Percentiles rank a stretch among this genome's conserved stretches.
These are phyloP conservation scores for Thalassarche chlororhynchos DNA, from an alignment of 2,113 vertebrate species.

Conservation along the genomic window DNA sequence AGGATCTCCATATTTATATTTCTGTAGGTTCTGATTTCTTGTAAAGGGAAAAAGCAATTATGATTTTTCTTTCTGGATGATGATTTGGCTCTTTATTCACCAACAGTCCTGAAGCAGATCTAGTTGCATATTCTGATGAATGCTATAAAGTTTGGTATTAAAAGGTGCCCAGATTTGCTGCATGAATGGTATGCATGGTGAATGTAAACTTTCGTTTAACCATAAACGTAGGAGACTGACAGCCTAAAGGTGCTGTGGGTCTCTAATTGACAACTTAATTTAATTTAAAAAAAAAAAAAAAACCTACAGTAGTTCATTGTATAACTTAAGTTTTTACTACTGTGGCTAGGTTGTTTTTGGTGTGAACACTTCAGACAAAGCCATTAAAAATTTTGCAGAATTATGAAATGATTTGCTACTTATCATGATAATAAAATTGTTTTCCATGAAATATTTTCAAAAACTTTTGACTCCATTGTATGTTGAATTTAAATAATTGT, in stretches of 20 bases:
- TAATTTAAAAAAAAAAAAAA: background rate
- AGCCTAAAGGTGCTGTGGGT: background rate
- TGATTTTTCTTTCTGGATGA: background rate
- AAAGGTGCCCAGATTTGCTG: background rate
- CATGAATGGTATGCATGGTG: fast-evolving
- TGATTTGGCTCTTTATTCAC: background rate
- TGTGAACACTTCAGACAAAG: background rate
- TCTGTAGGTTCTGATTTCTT: background rate
- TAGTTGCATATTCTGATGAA: background rate
- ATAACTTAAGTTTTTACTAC: background rate
- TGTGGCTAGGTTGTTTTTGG: background rate
- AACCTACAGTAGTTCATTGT: background rate
- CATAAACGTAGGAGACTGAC: background rate
- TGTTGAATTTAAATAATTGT: background rate
- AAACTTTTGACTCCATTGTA: background rate
- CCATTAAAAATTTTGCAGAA: background rate
- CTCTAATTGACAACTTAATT: background rate
- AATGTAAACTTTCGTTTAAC: background rate
- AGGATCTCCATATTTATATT: background rate
- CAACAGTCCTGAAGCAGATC: background rate
- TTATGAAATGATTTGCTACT: background rate
- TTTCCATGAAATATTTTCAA: background rate
- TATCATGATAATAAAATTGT: background rate
- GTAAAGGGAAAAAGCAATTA: background rate
- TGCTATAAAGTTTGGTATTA: background rate